Evolutionary conservation across 2,888 invertebrate genomes (phyloP).

Genomic region (Eilema sororculum): DNA sequence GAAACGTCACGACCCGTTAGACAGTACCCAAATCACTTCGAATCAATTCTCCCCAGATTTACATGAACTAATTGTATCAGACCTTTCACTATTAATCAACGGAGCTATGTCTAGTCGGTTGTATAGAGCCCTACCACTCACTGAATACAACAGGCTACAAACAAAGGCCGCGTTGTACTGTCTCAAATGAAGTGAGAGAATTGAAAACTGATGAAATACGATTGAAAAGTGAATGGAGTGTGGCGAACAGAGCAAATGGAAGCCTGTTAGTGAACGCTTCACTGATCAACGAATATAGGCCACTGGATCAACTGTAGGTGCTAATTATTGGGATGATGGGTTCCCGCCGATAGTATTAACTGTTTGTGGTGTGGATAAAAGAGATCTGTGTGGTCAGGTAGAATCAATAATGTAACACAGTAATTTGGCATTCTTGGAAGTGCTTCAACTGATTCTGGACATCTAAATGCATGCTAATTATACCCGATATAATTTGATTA

Average conservation of each 20-base stretch:
- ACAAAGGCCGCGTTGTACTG: constrained; percentile 38
- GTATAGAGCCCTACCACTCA: constrained; percentile 12
- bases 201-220: constrained; percentile 58
- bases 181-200: constrained; percentile 57
- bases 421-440: neutral
- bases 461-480: no score
- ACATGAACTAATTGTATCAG: constrained; percentile 3
- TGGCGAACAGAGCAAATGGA: constrained; percentile 48
- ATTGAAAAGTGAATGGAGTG: constrained; percentile 54
- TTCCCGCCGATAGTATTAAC: neutral
- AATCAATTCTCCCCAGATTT: neutral
- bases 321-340: neutral
- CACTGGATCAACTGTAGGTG: constrained; percentile 31
- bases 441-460: neutral
- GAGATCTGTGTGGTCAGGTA: neutral
- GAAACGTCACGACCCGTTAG: neutral
- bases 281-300: constrained; percentile 47
- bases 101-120: constrained; percentile 1
- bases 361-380: neutral
- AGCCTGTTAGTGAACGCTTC: constrained; percentile 33
- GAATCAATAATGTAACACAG: neutral
- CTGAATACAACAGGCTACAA: constrained; percentile 33
- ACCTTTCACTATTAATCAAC: constrained; percentile 3
- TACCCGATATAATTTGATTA: no score
- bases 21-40: neutral